These are phyloP conservation scores for Odontophorus gujanensis DNA, from an alignment of 2,113 vertebrate genomes.

Conservation along the genomic window DNA sequence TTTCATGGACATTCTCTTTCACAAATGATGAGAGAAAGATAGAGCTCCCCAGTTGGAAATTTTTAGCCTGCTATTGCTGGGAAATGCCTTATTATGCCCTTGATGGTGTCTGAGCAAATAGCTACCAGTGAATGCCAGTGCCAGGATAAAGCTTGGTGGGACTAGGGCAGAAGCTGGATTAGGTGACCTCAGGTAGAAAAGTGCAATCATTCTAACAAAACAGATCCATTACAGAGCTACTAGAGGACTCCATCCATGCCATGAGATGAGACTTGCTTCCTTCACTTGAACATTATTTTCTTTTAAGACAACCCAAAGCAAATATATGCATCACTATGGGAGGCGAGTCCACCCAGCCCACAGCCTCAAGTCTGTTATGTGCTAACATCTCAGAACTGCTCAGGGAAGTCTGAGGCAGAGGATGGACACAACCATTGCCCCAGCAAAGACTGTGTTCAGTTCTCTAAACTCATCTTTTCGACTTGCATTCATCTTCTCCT, in stretches of 20 bases:
- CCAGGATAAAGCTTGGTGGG: neutral
- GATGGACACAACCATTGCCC: neutral
- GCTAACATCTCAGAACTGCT: neutral
- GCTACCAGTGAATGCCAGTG: neutral
- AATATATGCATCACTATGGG: neutral
- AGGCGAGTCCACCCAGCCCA: neutral
- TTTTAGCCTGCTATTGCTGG: neutral
- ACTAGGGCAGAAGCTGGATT: neutral
- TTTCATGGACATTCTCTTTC: neutral
- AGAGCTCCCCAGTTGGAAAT: neutral
- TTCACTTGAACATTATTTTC: neutral
- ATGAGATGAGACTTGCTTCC: neutral
- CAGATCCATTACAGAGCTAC: neutral
- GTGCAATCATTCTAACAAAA: neutral
- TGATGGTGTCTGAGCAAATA: neutral
- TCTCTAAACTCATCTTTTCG: neutral
- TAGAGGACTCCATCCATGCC: neutral
- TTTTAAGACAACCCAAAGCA: neutral
- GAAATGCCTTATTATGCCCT: neutral
- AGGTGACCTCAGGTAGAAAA: neutral
- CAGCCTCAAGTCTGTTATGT: neutral
- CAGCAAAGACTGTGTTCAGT: neutral
- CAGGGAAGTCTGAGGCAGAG: neutral
- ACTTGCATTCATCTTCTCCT: neutral
- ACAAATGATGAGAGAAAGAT: neutral